Conservation (phyloP, 2,888 invertebrate genomes). For the Eutolmus rufibarbis region DNA sequence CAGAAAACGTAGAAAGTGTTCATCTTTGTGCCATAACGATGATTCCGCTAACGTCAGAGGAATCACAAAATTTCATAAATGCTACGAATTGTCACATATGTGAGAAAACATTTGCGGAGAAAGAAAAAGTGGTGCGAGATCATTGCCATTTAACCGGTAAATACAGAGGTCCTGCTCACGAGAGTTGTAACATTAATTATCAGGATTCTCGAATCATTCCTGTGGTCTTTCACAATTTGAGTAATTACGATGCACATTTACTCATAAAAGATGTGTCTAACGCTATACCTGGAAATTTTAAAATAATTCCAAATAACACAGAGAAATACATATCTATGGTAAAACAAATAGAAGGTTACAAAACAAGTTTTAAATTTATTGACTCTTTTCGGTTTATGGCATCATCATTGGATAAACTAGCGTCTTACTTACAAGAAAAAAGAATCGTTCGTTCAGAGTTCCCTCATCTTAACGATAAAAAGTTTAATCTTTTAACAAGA, state of each 20-base stretch:
- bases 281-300: neutral
- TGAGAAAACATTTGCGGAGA: neutral
- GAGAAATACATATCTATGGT: neutral
- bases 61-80: neutral
- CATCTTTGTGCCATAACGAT: neutral
- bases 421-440: neutral
- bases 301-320: conserved; percentile 18
- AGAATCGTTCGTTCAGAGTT: neutral
- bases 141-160: conserved; percentile 16
- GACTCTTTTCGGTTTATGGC: conserved; percentile 25
- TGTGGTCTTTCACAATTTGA: conserved; percentile 20
- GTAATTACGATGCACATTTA: conserved; percentile 11
- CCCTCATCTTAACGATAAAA: neutral
- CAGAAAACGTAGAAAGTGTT: conserved; percentile 10
- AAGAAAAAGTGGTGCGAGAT: neutral
- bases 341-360: neutral
- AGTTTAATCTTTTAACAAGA: neutral
- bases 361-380: conserved; percentile 5
- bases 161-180: neutral
- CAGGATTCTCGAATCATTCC: neutral
- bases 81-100: conserved; percentile 1
- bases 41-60: neutral
- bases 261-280: conserved; percentile 3
- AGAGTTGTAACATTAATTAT: conserved; percentile 20
- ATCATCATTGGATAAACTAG: neutral